Evolutionary conservation across 2,888 invertebrate species (phyloP).

Genomic region (Trachelus troglodyta): DNA sequence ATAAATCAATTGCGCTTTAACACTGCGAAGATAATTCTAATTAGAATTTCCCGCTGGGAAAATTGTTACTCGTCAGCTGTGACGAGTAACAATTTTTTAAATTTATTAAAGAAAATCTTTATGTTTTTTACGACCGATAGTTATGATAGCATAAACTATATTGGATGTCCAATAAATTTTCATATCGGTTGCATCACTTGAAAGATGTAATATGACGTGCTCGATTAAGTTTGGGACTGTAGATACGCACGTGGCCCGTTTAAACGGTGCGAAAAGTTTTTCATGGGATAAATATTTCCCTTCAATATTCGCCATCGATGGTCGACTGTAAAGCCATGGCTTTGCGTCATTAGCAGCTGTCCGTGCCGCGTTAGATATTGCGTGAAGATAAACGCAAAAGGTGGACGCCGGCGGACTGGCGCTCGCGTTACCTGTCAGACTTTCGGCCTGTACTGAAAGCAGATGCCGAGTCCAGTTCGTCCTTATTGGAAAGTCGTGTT

Average conservation of each 20-base stretch:
- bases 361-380: conserved; percentile 46
- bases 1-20: neutral
- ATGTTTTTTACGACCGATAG: neutral
- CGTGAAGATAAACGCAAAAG: conserved; percentile 49
- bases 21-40: neutral
- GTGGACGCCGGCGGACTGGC: conserved; percentile 33
- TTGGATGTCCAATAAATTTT: neutral
- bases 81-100: neutral
- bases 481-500: conserved; percentile 63
- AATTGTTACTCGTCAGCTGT: neutral
- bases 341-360: conserved; percentile 15
- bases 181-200: neutral
- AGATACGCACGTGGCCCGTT: neutral
- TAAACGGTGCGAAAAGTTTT: neutral
- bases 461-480: conserved; percentile 41
- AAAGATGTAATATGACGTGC: neutral
- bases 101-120: neutral
- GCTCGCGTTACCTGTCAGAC: conserved; percentile 43
- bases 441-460: conserved; percentile 40
- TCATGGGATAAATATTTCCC: neutral
- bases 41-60: neutral
- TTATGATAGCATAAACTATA: neutral
- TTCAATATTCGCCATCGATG: neutral
- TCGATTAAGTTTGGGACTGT: neutral
- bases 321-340: conserved; percentile 11